These are phyloP conservation scores for Tubulanus polymorphus DNA, from an alignment of 2,888 invertebrate species.

Conservation along the genomic window DNA sequence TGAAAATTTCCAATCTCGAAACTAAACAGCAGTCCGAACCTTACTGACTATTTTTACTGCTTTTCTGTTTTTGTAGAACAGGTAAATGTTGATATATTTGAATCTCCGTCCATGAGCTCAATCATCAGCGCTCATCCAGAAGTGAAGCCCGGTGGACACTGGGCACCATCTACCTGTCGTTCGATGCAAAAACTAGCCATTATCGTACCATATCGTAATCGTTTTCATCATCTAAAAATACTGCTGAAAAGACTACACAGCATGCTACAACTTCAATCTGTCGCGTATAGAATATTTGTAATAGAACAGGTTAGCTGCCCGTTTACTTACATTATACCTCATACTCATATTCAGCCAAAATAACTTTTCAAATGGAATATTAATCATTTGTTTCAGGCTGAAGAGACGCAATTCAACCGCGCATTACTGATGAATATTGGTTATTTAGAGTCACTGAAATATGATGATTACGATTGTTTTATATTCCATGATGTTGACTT, in stretches of 20 bases:
- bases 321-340: background rate
- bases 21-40: too few species aligned
- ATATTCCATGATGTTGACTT: constrained; percentile 55
- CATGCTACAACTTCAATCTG: constrained; percentile 35
- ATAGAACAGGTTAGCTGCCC: constrained; percentile 37
- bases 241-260: constrained; percentile 38
- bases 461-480: constrained; percentile 39
- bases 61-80: constrained; percentile 14
- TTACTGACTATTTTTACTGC: too few species aligned
- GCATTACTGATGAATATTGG: constrained; percentile 47
- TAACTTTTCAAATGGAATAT: background rate
- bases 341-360: background rate
- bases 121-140: constrained; percentile 23
- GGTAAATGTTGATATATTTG: constrained; percentile 27
- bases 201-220: constrained; percentile 39
- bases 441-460: constrained; percentile 37
- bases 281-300: constrained; percentile 39
- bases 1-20: too few species aligned
- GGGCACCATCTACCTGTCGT: constrained; percentile 33
- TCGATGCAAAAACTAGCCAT: constrained; percentile 43
- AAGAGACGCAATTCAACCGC: constrained; percentile 39
- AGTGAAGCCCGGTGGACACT: constrained; percentile 32
- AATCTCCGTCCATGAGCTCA: constrained; percentile 19
- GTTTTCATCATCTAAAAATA: constrained; percentile 32
- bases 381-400: constrained; percentile 25